Evolutionary conservation across 2,797 vertebrate species (phyloP).

Genomic region (Crypturellus tataupa): DNA sequence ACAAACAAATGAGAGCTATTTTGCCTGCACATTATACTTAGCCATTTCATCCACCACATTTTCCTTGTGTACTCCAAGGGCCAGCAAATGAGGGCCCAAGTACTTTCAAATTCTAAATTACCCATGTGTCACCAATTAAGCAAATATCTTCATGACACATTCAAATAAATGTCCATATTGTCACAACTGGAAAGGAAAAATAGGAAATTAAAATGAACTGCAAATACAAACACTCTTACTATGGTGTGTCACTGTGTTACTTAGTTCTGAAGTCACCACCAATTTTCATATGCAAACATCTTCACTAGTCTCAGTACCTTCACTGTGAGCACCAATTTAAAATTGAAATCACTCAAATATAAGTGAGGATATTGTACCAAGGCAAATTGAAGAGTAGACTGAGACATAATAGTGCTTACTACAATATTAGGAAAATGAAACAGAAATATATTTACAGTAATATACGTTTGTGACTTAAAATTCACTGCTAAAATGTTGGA

Average conservation of each 20-base stretch:
- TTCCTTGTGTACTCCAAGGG: neutral
- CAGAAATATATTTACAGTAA: neutral
- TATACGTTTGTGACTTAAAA: neutral
- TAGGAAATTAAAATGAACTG: neutral
- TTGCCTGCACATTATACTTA: neutral
- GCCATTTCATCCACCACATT: neutral
- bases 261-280: neutral
- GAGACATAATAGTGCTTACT: neutral
- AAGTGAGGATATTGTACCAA: neutral
- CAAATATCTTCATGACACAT: neutral
- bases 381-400: neutral
- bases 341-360: neutral
- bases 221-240: neutral
- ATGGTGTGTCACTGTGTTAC: neutral
- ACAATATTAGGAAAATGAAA: neutral
- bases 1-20: neutral
- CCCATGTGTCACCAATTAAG: neutral
- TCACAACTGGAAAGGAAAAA: neutral
- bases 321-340: neutral
- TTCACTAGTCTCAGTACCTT: neutral
- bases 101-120: neutral
- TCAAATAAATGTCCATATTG: neutral
- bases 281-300: neutral
- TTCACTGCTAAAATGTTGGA: neutral
- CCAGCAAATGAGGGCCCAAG: neutral